A percentile compares a stretch with the other conserved stretches of the same genome.
Evolutionary conservation across 2,797 vertebrate genomes (phyloP).

Genomic region (Trematomus bernacchii): DNA sequence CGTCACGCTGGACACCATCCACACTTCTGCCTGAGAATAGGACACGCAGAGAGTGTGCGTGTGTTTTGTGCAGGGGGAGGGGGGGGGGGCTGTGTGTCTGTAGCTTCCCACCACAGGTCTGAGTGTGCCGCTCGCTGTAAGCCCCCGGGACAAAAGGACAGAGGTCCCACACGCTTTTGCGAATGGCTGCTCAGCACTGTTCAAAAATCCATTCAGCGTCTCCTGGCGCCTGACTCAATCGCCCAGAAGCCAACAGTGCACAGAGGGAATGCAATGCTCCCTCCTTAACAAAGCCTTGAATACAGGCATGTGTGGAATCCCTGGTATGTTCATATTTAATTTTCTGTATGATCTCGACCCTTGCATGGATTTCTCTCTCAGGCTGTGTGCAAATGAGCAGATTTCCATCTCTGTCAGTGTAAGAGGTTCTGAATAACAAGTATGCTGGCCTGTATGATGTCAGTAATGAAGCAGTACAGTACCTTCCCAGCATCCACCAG

Average conservation of each 20-base stretch:
- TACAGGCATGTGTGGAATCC: slow-evolving; percentile 58
- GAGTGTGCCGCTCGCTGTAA: slow-evolving; percentile 74
- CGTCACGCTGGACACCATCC: slow-evolving; percentile 84
- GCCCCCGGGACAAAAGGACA: slow-evolving; percentile 84
- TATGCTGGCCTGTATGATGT: not conserved
- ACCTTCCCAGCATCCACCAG: slow-evolving; percentile 91
- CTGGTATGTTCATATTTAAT: slow-evolving; percentile 51
- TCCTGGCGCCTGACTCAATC: slow-evolving; percentile 67
- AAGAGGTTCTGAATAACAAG: slow-evolving; percentile 27
- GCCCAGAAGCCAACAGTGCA: slow-evolving; percentile 39
- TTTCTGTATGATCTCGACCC: slow-evolving; percentile 19
- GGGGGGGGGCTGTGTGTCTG: slow-evolving; percentile 49
- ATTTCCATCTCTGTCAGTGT: slow-evolving; percentile 32
- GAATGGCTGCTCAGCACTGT: slow-evolving; percentile 82
- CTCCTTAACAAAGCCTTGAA: slow-evolving; percentile 59
- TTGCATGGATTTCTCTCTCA: slow-evolving; percentile 21
- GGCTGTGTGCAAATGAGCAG: slow-evolving; percentile 42
- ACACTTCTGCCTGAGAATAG: slow-evolving; percentile 84
- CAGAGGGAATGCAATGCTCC: slow-evolving; percentile 30
- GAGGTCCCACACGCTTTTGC: slow-evolving; percentile 81
- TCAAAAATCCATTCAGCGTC: slow-evolving; percentile 74
- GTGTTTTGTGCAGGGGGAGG: slow-evolving; percentile 66
- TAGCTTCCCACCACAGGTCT: slow-evolving; percentile 81
- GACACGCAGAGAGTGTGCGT: slow-evolving; percentile 70
- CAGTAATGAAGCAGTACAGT: slow-evolving; percentile 38